Evolutionary conservation across 2,888 invertebrate genomes (phyloP).

Genomic region (Eristalis pertinax): DNA sequence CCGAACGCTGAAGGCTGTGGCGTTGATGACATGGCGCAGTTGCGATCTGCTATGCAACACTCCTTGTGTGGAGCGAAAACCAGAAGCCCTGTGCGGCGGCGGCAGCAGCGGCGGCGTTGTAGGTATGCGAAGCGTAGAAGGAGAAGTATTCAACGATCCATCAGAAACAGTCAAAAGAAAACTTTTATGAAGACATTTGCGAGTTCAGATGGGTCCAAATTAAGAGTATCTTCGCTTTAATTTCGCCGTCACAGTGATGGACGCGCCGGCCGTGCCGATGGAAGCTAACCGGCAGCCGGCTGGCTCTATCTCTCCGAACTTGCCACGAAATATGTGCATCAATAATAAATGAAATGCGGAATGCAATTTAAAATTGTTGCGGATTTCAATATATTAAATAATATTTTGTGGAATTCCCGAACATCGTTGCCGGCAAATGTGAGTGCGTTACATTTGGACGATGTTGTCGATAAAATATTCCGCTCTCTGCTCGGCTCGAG

Average conservation of each 20-base stretch:
- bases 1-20: slow-evolving; percentile 42
- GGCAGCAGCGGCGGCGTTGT: neutral
- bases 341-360: slow-evolving; percentile 71
- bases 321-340: slow-evolving; percentile 64
- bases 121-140: slow-evolving; percentile 68
- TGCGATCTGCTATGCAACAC: slow-evolving; percentile 64
- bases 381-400: slow-evolving; percentile 70
- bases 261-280: slow-evolving; percentile 21
- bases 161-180: slow-evolving; percentile 59
- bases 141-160: slow-evolving; percentile 67
- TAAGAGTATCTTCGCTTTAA: slow-evolving; percentile 66
- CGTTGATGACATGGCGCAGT: slow-evolving; percentile 71
- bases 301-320: slow-evolving; percentile 15
- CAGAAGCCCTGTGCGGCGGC: slow-evolving; percentile 9
- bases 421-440: slow-evolving; percentile 10
- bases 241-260: slow-evolving; percentile 63
- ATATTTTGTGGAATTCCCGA: slow-evolving; percentile 65
- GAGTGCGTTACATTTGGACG: neutral
- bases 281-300: slow-evolving; percentile 1
- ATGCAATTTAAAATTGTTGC: slow-evolving; percentile 68
- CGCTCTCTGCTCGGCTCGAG: neutral
- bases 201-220: slow-evolving; percentile 65
- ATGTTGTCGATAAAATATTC: neutral
- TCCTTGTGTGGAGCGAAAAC: slow-evolving; percentile 15
- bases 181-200: slow-evolving; percentile 70